These are phyloP conservation scores for Cathartes aura DNA, from an alignment of 2,113 vertebrate genomes.

Conservation along the genomic window DNA sequence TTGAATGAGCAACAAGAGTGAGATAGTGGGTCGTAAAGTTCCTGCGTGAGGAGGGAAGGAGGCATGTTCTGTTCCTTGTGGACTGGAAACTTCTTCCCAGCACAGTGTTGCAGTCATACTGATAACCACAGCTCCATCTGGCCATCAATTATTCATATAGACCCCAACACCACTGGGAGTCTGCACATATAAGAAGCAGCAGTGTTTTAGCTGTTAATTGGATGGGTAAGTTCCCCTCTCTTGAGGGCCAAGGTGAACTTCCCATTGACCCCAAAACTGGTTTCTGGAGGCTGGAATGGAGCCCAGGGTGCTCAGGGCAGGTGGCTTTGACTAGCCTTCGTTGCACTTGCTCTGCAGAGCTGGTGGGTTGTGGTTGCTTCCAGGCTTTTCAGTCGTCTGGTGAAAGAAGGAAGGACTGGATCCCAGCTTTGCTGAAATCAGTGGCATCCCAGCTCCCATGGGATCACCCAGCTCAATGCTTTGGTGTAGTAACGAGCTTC, in stretches of 20 bases:
- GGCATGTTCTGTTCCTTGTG: background rate
- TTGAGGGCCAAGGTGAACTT: constrained; percentile 14
- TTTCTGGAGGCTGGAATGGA: constrained; percentile 2
- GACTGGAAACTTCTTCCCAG: background rate
- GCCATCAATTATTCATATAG: background rate
- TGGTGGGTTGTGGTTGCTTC: background rate
- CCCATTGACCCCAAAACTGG: background rate
- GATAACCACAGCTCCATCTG: constrained; percentile 14
- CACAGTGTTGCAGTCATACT: background rate
- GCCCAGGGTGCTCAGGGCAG: background rate
- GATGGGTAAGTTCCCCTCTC: constrained; percentile 22
- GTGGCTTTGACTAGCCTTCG: background rate
- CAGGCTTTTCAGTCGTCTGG: background rate
- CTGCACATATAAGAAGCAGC: background rate
- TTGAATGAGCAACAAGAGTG: background rate
- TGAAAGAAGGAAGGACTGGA: background rate
- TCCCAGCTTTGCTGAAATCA: background rate
- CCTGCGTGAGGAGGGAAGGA: background rate
- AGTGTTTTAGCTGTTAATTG: constrained; percentile 39
- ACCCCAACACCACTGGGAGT: background rate
- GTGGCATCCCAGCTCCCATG: background rate
- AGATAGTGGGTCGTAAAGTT: accelerated
- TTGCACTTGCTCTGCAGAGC: background rate
- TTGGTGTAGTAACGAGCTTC: background rate
- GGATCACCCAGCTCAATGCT: background rate